Evolutionary conservation across 2,797 vertebrate genomes (phyloP).

Genomic region (Lepidocolaptes lacrymiger): DNA sequence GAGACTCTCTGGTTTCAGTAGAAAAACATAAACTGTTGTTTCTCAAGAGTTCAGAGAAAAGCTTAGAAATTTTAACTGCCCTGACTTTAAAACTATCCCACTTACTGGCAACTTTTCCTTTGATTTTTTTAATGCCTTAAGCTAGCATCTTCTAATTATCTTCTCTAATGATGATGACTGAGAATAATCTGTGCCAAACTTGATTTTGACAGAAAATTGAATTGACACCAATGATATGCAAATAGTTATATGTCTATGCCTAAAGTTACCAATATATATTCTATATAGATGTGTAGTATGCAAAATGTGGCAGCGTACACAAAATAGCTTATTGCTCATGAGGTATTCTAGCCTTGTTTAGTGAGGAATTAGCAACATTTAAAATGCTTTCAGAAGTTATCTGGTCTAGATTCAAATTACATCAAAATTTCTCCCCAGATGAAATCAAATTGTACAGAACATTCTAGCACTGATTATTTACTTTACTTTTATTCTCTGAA

Average conservation of each 20-base stretch:
- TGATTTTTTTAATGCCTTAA: neutral
- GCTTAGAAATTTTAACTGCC: neutral
- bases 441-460: neutral
- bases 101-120: neutral
- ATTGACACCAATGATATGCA: neutral
- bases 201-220: conserved; percentile 16
- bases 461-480: neutral
- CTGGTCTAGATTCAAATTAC: neutral
- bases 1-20: neutral
- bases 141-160: neutral
- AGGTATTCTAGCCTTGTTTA: neutral
- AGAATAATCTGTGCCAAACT: neutral
- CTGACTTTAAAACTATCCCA: neutral
- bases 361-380: neutral
- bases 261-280: neutral
- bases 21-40: neutral
- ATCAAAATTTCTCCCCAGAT: neutral
- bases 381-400: neutral
- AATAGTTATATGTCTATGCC: neutral
- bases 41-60: neutral
- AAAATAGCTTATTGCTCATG: neutral
- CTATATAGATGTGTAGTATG: neutral
- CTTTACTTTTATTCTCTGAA: neutral
- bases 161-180: neutral
- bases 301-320: neutral